Base-by-base conservation (phyloP, 1,140 invertebrate species). In the Drosophila suzukii region DNA sequence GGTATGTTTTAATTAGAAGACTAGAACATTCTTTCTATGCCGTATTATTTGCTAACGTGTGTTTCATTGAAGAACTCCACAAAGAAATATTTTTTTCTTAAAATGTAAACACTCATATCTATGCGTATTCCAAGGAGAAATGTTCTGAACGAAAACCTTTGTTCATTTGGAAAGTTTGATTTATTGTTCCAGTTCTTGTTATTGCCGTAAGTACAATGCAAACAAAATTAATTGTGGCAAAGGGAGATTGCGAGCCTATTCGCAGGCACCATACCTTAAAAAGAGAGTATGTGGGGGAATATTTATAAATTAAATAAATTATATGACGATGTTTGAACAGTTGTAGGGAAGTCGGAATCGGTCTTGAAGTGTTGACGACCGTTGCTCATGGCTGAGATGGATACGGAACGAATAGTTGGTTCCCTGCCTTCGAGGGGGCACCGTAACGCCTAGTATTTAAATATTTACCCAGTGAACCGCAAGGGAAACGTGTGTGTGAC, bases 161-260 rank as follows among this genome's bases (percentile, higher is more conserved):
- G 30, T 72, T 71, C 67, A n/a, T 54, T 34, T n/a, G 54, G 43
- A 51, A 39, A 53, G 38, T 77, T 78, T 70, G 77, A 77, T 85
- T 59, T 63, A 27, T 38, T 66, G 59, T 73, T 80, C 38, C 55
- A 70, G 55, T 50, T 73, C 59, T 66, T 75, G 67, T 56, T 82
- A 79, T 70, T 80, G 63, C 60, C 43, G 44, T 75, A 68, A 89
- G 84, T 67, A 72, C 49, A 77, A 65, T 63, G 71, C 85, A 89
- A 88, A 88, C 76, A 88, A 74, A 76, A 83, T 66, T 83, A 80
- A 83, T 88, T 80, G 72, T 49, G 79, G 81, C 67, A 47, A 38
- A 53, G 46, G 47, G 53, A 53, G 80, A 79, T 83, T 83, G 80
- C 66, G 38, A 70, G 70, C 60, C 72, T 67, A 63, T 77, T 86